Evolutionary conservation across 2,797 vertebrate species (phyloP).

Genomic region (Poecilia velifera): DNA sequence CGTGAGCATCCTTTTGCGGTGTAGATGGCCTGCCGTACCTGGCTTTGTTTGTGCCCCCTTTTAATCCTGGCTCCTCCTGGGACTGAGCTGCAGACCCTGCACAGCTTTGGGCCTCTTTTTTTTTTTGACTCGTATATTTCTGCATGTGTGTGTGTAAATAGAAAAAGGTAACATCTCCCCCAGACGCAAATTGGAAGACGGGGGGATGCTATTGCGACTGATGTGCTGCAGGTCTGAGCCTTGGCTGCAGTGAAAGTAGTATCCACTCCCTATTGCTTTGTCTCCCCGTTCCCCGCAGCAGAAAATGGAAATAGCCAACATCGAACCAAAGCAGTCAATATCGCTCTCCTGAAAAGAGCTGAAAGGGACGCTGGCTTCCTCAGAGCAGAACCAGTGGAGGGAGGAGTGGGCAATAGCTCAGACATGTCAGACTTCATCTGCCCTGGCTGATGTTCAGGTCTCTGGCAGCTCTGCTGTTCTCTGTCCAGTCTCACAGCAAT

Average conservation of each 20-base stretch:
- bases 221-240: conserved; percentile 55
- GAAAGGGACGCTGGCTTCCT: conserved; percentile 47
- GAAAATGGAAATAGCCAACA: conserved; percentile 72
- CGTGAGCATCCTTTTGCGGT: conserved; percentile 15
- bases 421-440: conserved; percentile 67
- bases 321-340: conserved; percentile 66
- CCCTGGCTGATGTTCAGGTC: conserved; percentile 41
- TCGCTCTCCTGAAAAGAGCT: conserved; percentile 57
- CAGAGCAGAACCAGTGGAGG: conserved; percentile 46
- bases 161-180: conserved; percentile 8
- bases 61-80: conserved; percentile 40
- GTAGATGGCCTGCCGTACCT: conserved; percentile 49
- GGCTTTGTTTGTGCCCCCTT: conserved; percentile 55
- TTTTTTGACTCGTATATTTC: conserved; percentile 20
- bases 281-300: conserved; percentile 64
- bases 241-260: conserved; percentile 47
- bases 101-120: conserved; percentile 42
- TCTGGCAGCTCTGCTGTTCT: conserved; percentile 56
- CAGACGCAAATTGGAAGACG: conserved; percentile 13
- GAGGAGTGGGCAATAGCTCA: conserved; percentile 54
- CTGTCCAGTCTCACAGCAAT: conserved; percentile 22
- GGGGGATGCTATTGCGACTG: conserved; percentile 54
- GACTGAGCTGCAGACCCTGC: conserved; percentile 46
- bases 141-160: neutral
- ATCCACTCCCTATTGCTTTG: conserved; percentile 55